These are phyloP conservation scores for Zophobas atratus DNA, from an alignment of 1,140 invertebrate species.

Conservation along the genomic window DNA sequence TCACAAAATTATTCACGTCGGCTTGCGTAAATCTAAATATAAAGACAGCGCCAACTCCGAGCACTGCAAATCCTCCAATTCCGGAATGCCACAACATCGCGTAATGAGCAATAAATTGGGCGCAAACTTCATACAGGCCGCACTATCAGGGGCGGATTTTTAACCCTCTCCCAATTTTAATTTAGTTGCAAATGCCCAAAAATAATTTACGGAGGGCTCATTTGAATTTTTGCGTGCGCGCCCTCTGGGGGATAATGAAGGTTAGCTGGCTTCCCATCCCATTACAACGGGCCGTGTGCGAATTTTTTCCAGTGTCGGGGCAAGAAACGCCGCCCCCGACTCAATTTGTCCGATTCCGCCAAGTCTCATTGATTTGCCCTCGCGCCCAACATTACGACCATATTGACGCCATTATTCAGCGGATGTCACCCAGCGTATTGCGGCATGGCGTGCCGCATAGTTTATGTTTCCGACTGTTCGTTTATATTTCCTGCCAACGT, in stretches of 20 bases:
- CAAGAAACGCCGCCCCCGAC: too few species aligned
- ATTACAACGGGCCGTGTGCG: neutral
- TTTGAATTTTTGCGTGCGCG: neutral
- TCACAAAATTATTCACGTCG: too few species aligned
- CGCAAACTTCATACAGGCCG: too few species aligned
- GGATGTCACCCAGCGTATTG: constrained; percentile 12
- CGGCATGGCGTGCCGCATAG: constrained; percentile 18
- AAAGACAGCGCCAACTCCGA: too few species aligned
- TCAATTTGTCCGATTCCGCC: neutral
- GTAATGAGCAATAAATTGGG: too few species aligned
- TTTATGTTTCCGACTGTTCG: constrained; percentile 27
- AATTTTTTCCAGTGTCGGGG: too few species aligned
- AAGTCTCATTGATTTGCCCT: neutral
- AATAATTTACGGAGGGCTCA: neutral
- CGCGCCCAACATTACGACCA: neutral
- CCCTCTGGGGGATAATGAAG: constrained; percentile 1
- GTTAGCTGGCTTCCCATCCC: neutral
- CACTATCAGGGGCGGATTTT: neutral
- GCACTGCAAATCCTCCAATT: too few species aligned
- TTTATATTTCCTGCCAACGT: constrained; percentile 13
- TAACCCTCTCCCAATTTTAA: neutral
- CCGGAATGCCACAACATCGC: too few species aligned
- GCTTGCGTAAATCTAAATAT: too few species aligned
- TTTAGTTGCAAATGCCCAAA: neutral
- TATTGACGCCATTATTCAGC: neutral